These are phyloP conservation scores for Takifugu ocellatus DNA, from an alignment of 2,797 vertebrate species.

Conservation along the genomic window DNA sequence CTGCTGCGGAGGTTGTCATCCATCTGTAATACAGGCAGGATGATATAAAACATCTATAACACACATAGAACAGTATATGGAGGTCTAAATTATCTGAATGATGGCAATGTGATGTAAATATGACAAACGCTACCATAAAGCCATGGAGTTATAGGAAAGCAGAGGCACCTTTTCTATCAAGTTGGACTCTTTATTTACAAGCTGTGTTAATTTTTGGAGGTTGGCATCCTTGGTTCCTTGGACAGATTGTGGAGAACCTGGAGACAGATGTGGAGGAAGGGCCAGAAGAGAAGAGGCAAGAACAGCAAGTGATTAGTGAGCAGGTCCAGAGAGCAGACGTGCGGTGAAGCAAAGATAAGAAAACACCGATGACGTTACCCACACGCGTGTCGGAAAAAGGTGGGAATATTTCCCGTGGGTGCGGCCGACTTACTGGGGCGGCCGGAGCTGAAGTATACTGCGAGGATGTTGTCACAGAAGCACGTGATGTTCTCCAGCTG, in stretches of 20 bases:
- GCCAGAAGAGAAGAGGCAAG: conserved; percentile 6
- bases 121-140: conserved; percentile 38
- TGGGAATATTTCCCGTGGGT: conserved; percentile 3
- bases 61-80: not conserved
- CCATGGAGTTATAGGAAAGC: conserved; percentile 59
- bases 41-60: not conserved
- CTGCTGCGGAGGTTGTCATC: conserved; percentile 97
- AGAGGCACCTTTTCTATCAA: conserved; percentile 97
- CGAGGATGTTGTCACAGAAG: conserved; percentile 90
- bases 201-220: conserved; percentile 98
- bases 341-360: conserved; percentile 10
- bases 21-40: conserved; percentile 81
- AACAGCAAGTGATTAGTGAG: conserved; percentile 15
- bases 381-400: not conserved
- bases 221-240: conserved; percentile 92
- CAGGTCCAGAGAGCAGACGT: conserved; percentile 1
- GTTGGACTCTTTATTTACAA: conserved; percentile 99
- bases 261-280: conserved; percentile 30
- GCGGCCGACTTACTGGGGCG: conserved; percentile 72
- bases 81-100: not conserved
- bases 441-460: conserved; percentile 80
- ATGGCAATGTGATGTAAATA: conserved; percentile 1
- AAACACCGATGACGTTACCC: conserved; percentile 34
- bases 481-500: conserved; percentile 90
- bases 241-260: conserved; percentile 81